Evolutionary conservation across 92 coral and sea anemone genomes (phyloP), one percentile per base, ranked within the genome.

Genomic region (Epizoanthus rinbou): DNA sequence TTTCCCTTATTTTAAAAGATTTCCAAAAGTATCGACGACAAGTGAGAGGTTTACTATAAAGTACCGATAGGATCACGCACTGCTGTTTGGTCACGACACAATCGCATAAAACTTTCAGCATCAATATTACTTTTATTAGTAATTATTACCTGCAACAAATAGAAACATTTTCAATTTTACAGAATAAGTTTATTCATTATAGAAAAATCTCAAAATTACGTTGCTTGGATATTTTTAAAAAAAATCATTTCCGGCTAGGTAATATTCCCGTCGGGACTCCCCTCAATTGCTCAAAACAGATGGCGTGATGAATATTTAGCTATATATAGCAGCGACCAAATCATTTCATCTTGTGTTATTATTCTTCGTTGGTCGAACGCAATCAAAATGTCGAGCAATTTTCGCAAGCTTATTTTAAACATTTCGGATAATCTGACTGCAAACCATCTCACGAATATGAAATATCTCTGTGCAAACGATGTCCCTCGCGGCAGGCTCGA

Each of bases 391-490:
- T n/a, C 23, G 5, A 18, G 3, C 9, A 35, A 45, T 43, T 71
- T 71, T 71, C 76, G 76, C 76, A 18, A 41, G 16, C 39, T 71
- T 21, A 53, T 71, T 41, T n/a, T 71, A 6, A 11, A 71, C 8
- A 71, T 71, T 37, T 45, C 76, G 9, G 35, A 71, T 1, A 71
- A 47, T 19, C 6, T 71, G 54, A 71, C 10, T 5, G 33, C 7
- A 10, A 58, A 71, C 18, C 35, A 71, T 22, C 57, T 71, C 58
- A 43, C 1, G 18, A 71, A 19, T n/a, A 43, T 71, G 76, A 71
- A 45, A 35, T 71, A 18, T 71, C 19, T 71, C 31, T 71, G 76
- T 71, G 76, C 76, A 18, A 13, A 71, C 76, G 76, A 39, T 24
- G 41, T 71, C 14, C 76, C 76, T 6, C 54, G 57, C 17, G 58